Percentiles rank a stretch among this genome's conserved stretches.
Conservation (phyloP, 2,888 invertebrate species). For the Agonum fuliginosum region DNA sequence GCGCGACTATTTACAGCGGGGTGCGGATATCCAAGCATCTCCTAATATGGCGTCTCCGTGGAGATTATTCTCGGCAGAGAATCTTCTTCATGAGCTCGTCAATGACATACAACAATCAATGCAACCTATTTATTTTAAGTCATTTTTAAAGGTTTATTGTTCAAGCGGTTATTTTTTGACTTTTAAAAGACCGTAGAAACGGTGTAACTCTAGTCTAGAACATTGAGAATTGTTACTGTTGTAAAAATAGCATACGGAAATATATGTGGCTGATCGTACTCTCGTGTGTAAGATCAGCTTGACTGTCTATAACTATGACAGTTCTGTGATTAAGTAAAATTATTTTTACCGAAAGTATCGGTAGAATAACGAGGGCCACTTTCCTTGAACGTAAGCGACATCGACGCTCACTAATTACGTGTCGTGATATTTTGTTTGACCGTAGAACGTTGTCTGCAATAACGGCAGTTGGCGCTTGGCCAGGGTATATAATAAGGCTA, state of each 20-base stretch:
- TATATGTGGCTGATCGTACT: conserved; percentile 23
- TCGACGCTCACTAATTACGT: conserved; percentile 42
- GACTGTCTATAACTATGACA: neutral
- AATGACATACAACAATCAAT: neutral
- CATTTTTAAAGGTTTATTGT: conserved; percentile 39
- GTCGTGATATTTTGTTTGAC: conserved; percentile 50
- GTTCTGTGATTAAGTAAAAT: neutral
- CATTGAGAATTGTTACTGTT: conserved; percentile 49
- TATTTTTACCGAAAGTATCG: conserved; percentile 33
- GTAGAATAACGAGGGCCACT: conserved; percentile 18
- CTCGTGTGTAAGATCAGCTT: conserved; percentile 6
- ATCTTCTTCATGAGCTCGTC: conserved; percentile 41
- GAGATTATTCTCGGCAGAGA: conserved; percentile 49
- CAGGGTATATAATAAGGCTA: conserved; percentile 53
- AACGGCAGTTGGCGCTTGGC: conserved; percentile 52
- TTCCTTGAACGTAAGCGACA: conserved; percentile 30
- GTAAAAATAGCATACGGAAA: conserved; percentile 60
- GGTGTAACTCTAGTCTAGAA: conserved; percentile 21
- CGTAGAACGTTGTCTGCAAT: conserved; percentile 49
- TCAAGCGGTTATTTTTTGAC: conserved; percentile 20
- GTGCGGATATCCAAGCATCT: conserved; percentile 53
- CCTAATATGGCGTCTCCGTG: conserved; percentile 59
- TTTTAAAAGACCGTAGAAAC: conserved; percentile 17
- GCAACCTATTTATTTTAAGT: neutral
- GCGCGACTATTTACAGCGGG: conserved; percentile 54